Base-by-base conservation (phyloP, 2,888 invertebrate genomes). In the Ormia ochracea region DNA sequence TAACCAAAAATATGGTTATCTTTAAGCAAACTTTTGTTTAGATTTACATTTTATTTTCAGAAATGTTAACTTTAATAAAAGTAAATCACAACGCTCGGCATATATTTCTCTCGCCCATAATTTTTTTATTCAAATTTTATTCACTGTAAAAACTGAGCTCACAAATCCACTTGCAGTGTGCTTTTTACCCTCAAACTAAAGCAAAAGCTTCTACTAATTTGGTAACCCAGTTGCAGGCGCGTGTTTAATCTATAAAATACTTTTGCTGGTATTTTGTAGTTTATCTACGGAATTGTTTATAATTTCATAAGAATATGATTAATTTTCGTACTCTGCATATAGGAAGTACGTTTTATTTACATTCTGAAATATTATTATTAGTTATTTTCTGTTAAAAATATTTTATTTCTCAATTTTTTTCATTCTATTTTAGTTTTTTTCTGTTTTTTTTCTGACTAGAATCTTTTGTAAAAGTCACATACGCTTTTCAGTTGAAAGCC, bases 401-500 rank as follows among this genome's bases (percentile, higher is more conserved):
- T 66, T 56, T 74, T n/a, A 21, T 38, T 58, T 54, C 56, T 33
- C n/a, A n/a, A n/a, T 56, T 54, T 38, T 36, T 56, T 56, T 56
- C 17, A 5, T 19, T 36, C 26, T n/a, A 45, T 68, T 23, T 23
- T 33, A 21, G 23, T 41, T 56, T 41, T 38, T 21, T 56, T 23
- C 43, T 41, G 17, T 33, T 28, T 31, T 31, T 17, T n/a, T n/a
- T n/a, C n/a, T n/a, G n/a, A 1, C 5, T 7, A 52, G 21, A 72
- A 76, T 68, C 72, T 72, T 68, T 48, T 9, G 38, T 41, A 84
- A 86, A 87, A 86, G 87, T 87, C 87, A 87, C 87, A 87, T 87
- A 86, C 85, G 10, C 61, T 61, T 19, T 72, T 28, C n/a, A 31
- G 50, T 14, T 63, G 36, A 23, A 56, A 54, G n/a, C 33, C 52